Conservation (phyloP, 1,140 invertebrate genomes). For the Meloidogyne hapla region DNA sequence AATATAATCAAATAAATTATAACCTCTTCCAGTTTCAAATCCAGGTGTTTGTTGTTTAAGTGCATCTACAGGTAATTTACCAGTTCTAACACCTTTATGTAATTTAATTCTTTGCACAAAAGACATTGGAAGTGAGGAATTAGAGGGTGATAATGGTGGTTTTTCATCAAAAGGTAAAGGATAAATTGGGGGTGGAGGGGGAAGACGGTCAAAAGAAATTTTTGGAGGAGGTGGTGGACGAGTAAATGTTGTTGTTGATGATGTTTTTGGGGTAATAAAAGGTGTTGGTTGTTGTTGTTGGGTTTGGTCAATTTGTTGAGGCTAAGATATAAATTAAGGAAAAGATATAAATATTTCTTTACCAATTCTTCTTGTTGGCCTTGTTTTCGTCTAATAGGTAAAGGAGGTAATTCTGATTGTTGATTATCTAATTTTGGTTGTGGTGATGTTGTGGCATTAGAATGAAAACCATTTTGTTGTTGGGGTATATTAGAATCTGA, state of each 20-base stretch:
- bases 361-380: background rate
- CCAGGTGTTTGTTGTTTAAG: slow-evolving; percentile 20
- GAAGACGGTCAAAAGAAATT: background rate
- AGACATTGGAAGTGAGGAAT: slow-evolving; percentile 10
- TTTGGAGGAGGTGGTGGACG: background rate
- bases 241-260: too few relatives aligned
- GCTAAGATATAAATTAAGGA: background rate
- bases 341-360: background rate
- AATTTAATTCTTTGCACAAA: slow-evolving; percentile 40
- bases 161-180: background rate
- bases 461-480: background rate
- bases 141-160: background rate
- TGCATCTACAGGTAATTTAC: slow-evolving; percentile 39
- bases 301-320: background rate
- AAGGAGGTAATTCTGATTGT: background rate
- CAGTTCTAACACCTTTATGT: slow-evolving; percentile 42
- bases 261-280: background rate
- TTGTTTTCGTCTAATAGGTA: background rate
- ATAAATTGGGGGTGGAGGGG: background rate
- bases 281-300: background rate
- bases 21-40: slow-evolving; percentile 18
- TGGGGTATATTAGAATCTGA: too few relatives aligned
- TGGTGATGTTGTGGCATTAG: background rate
- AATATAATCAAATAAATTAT: too few relatives aligned
- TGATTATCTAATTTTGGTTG: background rate